Base-by-base conservation (phyloP, 2,888 invertebrate species). In the Lapara coniferarum region DNA sequence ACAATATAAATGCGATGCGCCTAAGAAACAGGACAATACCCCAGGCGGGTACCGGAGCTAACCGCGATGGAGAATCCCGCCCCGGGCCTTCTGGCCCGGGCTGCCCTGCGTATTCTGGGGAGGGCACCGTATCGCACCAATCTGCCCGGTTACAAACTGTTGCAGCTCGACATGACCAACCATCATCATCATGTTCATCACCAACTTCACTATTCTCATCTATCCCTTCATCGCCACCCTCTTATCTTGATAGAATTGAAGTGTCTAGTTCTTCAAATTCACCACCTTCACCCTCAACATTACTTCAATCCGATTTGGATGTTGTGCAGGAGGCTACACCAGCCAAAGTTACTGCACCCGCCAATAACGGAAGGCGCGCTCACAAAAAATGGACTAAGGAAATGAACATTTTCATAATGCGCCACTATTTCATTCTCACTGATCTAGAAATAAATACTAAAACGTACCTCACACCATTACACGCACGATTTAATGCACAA, bases 91-190 rank as follows among this genome's bases (percentile, higher is more conserved):
- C 44, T n/a, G 53, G 68, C 53, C 10, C 66, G 58, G 66, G 69
- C 71, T 59, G 69, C 66, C 69, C 69, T 16, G 16, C 71, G 68
- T 71, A 71, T 68, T 71, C 68, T 70, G 70, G 70, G 68, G 68
- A 52, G 70, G 68, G 68, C 70, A 70, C 55, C 70, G 70, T 66
- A 57, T 68, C 66, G 70, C 66, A 57, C 56, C 25, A 57, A 57
- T 16, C 56, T 57, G 56, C 56, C 56, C 56, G 19, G 56, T 16
- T 57, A 19, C 56, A 57, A 57, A n/a, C 57, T 57, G 57, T 19
- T 57, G 57, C 57, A 25, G 25, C 13, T 13, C 30, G 10, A 10
- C 57, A 57, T 57, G 57, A 57, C 57, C 57, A 19, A 1, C 13
- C 37, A 37, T 37, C 10, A 57, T 19, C 19, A 25, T 25, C 19